Evolutionary conservation across 2,888 invertebrate species (phyloP).

Genomic region (Phaedon cochleariae): DNA sequence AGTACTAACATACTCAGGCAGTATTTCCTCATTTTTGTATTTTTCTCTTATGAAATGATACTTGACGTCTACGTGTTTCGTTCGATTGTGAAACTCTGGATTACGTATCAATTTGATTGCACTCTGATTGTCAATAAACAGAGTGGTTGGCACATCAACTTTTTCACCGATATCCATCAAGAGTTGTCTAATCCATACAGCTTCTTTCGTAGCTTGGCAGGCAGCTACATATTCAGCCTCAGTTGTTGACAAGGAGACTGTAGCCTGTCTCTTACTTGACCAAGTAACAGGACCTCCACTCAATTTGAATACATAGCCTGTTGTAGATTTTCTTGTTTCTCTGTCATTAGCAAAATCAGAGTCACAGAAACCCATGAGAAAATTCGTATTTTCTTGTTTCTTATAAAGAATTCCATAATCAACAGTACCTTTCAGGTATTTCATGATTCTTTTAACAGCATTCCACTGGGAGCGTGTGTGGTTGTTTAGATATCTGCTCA

Average conservation of each 20-base stretch:
- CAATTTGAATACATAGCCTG: slow-evolving; percentile 39
- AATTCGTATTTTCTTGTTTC: neutral
- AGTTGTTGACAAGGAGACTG: slow-evolving; percentile 40
- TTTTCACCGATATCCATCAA: slow-evolving; percentile 11
- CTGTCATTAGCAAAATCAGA: slow-evolving; percentile 16
- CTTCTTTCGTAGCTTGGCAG: slow-evolving; percentile 39
- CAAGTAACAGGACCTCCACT: slow-evolving; percentile 35
- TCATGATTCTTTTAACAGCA: slow-evolving; percentile 18
- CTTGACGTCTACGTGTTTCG: slow-evolving; percentile 16
- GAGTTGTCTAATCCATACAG: slow-evolving; percentile 33
- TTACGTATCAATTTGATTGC: slow-evolving; percentile 13
- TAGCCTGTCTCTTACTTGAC: neutral
- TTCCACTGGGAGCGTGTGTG: slow-evolving; percentile 16
- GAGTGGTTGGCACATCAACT: slow-evolving; percentile 1
- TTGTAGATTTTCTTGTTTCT: slow-evolving; percentile 40
- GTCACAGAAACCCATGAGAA: slow-evolving; percentile 11
- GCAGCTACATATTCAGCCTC: slow-evolving; percentile 45
- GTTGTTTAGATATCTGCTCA: slow-evolving; percentile 15
- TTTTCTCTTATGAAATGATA: slow-evolving; percentile 21
- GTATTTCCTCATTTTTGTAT: neutral
- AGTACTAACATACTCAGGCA: slow-evolving; percentile 1
- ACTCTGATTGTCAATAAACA: slow-evolving; percentile 21
- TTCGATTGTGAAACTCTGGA: slow-evolving; percentile 17
- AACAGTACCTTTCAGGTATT: slow-evolving; percentile 6
- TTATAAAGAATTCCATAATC: slow-evolving; percentile 14